Evolutionary conservation across 2,113 vertebrate genomes (phyloP), one percentile per base, ranked within the genome.

Genomic region (Cavia aperea): DNA sequence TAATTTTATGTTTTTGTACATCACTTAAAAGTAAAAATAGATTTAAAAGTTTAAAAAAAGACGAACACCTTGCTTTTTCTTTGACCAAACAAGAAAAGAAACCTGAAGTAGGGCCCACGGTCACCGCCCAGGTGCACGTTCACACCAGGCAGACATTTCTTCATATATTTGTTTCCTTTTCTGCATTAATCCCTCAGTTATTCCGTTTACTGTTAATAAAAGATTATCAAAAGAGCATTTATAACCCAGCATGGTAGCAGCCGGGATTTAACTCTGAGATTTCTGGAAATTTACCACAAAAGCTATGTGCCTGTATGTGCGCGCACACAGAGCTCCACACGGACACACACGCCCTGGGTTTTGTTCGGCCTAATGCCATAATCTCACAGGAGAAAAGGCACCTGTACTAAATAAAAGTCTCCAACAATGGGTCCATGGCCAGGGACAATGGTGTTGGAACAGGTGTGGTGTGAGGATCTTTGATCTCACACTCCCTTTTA

Each of bases 401-500:
- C 97, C 97, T 97, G 97, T 96, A 90, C 96, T 96, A 97, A 97
- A 97, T 95, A 92, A 82, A 87, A 93, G 97, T 96, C 96, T 97
- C 96, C 97, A 96, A 98, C 97, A 97, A 97, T 97, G 97, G 95
- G 97, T 97, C 97, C 97, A 96, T 96, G 96, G 97, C 36, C 95
- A 96, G 96, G 95, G 97, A 97, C 96, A 96, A 96, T 95, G 96
- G 94, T 98, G 97, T 98, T 98, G 97, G 97, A 96, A 97, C 98
- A 98, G 98, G 98, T 98, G 98, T 95, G 97, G 96, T 68, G 90
- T 88, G 95, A 96, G 96, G 96, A 97, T 97, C 97, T 98, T 98
- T 98, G 98, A 98, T 98, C 98, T 97, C 88, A 81, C 96, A 97
- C 97, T 96, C 96, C 96, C 97, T 97, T 98, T 97, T 96, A 97